phyloP scores from a whole-genome alignment of 2,113 vertebrate species.

The Elephas maximus region DNA sequence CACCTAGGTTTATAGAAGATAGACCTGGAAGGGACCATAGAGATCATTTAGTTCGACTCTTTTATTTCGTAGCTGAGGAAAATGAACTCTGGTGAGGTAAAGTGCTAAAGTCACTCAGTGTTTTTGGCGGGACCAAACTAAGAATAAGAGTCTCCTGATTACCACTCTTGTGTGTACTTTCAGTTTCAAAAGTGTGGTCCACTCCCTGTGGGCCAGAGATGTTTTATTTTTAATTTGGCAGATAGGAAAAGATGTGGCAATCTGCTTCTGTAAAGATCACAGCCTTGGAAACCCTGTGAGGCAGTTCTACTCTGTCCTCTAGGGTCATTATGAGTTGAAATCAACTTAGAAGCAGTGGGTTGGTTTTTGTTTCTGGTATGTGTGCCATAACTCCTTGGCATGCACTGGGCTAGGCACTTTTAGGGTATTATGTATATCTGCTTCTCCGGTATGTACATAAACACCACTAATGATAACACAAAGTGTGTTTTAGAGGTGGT shows the following conservation, averaged over 20 bases:
- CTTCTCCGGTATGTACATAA: not conserved
- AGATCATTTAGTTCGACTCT: not conserved
- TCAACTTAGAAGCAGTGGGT: not conserved
- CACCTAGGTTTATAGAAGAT: not conserved
- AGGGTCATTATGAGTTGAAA: not conserved
- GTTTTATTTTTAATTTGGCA: not conserved
- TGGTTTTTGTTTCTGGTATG: not conserved
- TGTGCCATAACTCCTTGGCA: not conserved
- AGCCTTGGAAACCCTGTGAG: not conserved
- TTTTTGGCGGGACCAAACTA: not conserved
- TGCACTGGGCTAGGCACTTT: not conserved
- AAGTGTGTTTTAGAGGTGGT: not conserved
- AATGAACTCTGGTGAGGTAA: not conserved
- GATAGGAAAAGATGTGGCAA: not conserved
- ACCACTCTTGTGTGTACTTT: not conserved
- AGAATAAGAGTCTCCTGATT: not conserved
- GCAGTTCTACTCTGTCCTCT: not conserved
- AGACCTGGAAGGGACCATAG: constrained; percentile 1
- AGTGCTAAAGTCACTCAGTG: constrained; percentile 2
- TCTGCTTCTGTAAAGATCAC: not conserved
- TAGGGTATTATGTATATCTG: not conserved
- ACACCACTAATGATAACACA: not conserved
- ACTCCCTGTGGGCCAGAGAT: not conserved
- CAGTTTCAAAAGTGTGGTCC: not conserved
- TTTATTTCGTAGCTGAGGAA: constrained; percentile 46